A percentile compares a stretch with the other conserved stretches of the same genome.
Conservation (phyloP, 1,140 invertebrate genomes). For the Contarinia nasturtii region DNA sequence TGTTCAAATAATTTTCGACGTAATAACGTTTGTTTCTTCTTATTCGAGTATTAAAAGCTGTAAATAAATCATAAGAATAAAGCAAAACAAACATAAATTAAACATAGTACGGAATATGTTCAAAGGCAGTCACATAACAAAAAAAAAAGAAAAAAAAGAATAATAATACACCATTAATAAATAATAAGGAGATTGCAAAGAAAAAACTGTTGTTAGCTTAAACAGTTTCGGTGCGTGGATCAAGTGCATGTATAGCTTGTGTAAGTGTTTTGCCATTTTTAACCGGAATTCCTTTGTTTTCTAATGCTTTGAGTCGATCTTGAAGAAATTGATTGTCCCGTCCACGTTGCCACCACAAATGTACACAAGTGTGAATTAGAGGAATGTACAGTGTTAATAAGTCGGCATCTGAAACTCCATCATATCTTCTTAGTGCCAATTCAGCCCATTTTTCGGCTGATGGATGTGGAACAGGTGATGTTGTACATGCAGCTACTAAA, state of each 20-base stretch:
- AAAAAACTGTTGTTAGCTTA: slow-evolving; percentile 3
- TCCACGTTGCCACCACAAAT: slow-evolving; percentile 38
- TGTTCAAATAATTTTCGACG: too few relatives aligned
- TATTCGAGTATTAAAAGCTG: too few relatives aligned
- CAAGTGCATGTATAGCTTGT: slow-evolving; percentile 32
- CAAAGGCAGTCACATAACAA: too few relatives aligned
- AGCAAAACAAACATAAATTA: too few relatives aligned
- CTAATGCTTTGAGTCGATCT: slow-evolving; percentile 33
- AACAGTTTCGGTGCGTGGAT: slow-evolving; percentile 22
- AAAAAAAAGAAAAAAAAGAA: too few relatives aligned
- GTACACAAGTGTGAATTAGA: slow-evolving; percentile 43
- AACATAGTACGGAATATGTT: too few relatives aligned
- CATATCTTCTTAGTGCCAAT: slow-evolving; percentile 40
- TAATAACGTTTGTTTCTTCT: too few relatives aligned
- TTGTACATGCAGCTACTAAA: slow-evolving; percentile 33
- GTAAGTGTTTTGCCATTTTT: slow-evolving; percentile 32
- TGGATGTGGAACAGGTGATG: slow-evolving; percentile 29
- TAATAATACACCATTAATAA: too few relatives aligned
- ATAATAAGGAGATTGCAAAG: not conserved
- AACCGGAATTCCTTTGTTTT: slow-evolving; percentile 36
- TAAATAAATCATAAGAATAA: too few relatives aligned
- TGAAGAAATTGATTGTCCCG: slow-evolving; percentile 38
- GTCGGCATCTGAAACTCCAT: slow-evolving; percentile 43
- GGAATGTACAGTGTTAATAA: slow-evolving; percentile 44
- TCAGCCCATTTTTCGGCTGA: slow-evolving; percentile 46